Base-by-base conservation (phyloP, 1,140 invertebrate genomes). In the Drosophila ironensis region DNA sequence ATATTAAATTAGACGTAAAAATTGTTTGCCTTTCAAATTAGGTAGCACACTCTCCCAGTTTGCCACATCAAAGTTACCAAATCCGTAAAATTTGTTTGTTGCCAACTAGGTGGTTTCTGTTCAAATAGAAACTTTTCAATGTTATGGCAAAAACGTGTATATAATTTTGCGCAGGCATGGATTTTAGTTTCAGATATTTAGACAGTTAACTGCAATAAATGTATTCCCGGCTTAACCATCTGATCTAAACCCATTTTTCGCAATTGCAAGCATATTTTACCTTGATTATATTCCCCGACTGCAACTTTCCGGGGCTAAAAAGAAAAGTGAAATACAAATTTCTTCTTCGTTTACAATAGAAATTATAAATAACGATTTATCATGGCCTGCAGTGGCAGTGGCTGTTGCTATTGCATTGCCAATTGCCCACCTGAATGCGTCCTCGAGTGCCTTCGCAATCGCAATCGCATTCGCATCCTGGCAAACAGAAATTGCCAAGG, bases 311-410 rank as follows among this genome's bases (percentile, higher is more conserved):
- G n/a, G n/a, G n/a, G n/a, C n/a, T n/a, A n/a, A n/a, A n/a, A 12
- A 25, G 37, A 25, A 28, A 25, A 52, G 19, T 17, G 24, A 52
- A 42, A 74, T 40, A 48, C 16, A 60, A 52, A 52, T 59, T 69
- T 51, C 16, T 69, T 51, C 16, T 53, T 52, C 78, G 69, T 56
- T 78, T 78, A 78, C 69, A 73, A 78, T 73, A 78, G 57, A 82
- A 82, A 84, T 82, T 84, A 82, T 82, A 82, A 84, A 78, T 82
- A 84, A 84, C 78, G 59, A 82, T 82, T 84, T 82, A 82, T 82
- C 73, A 78, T 66, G 78, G 70, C 47, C 59, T 82, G 57, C 76
- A 72, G 30, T 66, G 64, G 50, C n/a, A n/a, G n/a, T n/a, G n/a
- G n/a, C n/a, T n/a, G n/a, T n/a, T n/a, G n/a, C 53, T 37, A 56